phyloP scores from a whole-genome alignment of 2,888 invertebrate genomes.

The Dione juno region DNA sequence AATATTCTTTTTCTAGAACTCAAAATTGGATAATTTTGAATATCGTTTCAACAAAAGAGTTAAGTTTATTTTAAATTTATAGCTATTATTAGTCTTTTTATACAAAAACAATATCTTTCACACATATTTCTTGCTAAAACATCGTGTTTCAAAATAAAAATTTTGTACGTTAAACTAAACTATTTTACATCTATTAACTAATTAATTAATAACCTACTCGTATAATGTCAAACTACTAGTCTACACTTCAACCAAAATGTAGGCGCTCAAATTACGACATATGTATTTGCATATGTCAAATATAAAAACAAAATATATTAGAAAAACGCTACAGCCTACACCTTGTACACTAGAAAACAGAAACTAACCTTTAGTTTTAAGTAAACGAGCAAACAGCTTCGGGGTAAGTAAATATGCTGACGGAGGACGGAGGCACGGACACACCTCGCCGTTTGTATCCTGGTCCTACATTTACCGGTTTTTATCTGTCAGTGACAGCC shows the following conservation, averaged over 20 bases:
- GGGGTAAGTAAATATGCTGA: slow-evolving; percentile 81
- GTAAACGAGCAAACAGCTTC: slow-evolving; percentile 78
- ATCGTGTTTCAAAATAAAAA: too few species aligned
- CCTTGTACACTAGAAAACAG: not conserved
- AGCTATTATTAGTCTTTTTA: too few species aligned
- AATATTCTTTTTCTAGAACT: not conserved
- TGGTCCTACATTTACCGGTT: slow-evolving; percentile 61
- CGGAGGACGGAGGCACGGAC: slow-evolving; percentile 76
- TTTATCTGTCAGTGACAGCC: slow-evolving; percentile 78
- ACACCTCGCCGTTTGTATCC: slow-evolving; percentile 63
- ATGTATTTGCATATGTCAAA: not conserved
- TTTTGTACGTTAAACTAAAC: too few species aligned
- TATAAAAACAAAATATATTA: not conserved
- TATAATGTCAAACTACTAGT: too few species aligned
- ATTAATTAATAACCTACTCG: too few species aligned
- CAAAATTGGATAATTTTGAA: slow-evolving; percentile 18
- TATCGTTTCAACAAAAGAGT: not conserved
- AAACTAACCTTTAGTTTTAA: slow-evolving; percentile 61
- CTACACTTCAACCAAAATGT: too few species aligned
- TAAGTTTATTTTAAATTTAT: not conserved
- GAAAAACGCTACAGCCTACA: not conserved
- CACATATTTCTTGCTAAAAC: too few species aligned
- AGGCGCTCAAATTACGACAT: too few species aligned
- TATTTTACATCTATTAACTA: too few species aligned
- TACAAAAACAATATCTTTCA: too few species aligned